These are phyloP conservation scores for Bolborhynchus lineola DNA, from an alignment of 2,113 vertebrate species.

Conservation along the genomic window DNA sequence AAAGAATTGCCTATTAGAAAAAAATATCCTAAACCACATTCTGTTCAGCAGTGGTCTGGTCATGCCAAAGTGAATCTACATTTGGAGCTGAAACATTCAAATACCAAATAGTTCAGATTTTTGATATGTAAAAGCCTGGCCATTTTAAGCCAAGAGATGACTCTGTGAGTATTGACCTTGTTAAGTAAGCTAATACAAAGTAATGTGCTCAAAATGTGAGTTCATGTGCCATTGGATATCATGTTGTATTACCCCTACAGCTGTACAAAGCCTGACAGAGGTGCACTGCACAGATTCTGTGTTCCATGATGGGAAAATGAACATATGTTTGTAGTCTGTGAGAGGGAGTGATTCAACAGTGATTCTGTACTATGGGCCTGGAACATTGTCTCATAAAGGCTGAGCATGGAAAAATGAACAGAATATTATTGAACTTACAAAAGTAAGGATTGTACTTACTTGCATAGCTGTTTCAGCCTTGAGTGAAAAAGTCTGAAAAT, in stretches of 20 bases:
- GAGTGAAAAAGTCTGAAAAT: background rate
- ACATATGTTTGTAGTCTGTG: background rate
- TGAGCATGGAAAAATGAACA: background rate
- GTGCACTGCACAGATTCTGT: background rate
- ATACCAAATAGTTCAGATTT: background rate
- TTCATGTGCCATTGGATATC: background rate
- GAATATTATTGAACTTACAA: background rate
- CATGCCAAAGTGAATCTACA: background rate
- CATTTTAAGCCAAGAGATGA: background rate
- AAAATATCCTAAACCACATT: background rate
- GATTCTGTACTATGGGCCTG: background rate
- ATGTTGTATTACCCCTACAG: background rate
- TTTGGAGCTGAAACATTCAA: background rate
- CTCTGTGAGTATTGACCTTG: background rate
- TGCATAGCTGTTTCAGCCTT: background rate
- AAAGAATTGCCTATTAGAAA: background rate
- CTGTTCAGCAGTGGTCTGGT: background rate
- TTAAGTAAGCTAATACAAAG: background rate
- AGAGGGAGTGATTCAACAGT: background rate
- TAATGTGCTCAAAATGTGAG: background rate
- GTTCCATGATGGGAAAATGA: background rate
- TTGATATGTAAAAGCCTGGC: background rate
- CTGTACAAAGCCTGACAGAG: background rate
- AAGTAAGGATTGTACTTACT: background rate
- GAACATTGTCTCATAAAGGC: background rate